phyloP scores from a whole-genome alignment of 1,140 invertebrate species.

The Caenorhabditis elegans region DNA sequence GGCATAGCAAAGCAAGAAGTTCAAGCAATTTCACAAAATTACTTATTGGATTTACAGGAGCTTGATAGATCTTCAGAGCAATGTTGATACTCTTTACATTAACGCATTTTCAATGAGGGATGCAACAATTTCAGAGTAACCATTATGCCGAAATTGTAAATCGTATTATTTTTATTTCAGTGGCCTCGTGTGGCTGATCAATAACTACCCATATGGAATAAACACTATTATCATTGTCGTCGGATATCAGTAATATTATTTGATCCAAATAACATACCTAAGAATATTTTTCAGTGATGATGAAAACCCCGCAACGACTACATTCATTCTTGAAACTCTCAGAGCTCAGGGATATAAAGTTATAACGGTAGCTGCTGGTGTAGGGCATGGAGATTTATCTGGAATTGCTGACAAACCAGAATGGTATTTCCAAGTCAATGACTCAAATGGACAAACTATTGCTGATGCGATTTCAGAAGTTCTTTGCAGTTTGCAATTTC shows the following conservation, averaged over 20 bases:
- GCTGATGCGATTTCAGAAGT: neutral
- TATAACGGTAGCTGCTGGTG: neutral
- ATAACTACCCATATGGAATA: neutral
- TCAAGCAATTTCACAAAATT: no score
- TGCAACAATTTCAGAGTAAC: neutral
- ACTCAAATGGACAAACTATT: neutral
- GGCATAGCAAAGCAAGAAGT: neutral
- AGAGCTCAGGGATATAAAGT: neutral
- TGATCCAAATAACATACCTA: no score
- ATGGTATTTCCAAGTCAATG: neutral
- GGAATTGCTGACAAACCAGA: neutral
- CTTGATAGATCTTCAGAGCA: no score
- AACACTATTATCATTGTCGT: neutral
- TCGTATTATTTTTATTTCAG: neutral
- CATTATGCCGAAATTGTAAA: no score
- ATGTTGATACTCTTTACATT: neutral
- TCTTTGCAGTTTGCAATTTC: slow-evolving; percentile 13
- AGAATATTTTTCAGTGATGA: neutral
- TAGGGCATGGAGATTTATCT: neutral
- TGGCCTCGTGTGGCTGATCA: neutral
- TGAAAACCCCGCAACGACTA: neutral
- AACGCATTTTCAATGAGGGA: neutral
- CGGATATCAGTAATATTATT: neutral
- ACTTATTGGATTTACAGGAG: neutral
- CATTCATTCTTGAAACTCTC: no score